Conservation (phyloP, 2,888 invertebrate genomes). For the Podotricha telesiphe region DNA sequence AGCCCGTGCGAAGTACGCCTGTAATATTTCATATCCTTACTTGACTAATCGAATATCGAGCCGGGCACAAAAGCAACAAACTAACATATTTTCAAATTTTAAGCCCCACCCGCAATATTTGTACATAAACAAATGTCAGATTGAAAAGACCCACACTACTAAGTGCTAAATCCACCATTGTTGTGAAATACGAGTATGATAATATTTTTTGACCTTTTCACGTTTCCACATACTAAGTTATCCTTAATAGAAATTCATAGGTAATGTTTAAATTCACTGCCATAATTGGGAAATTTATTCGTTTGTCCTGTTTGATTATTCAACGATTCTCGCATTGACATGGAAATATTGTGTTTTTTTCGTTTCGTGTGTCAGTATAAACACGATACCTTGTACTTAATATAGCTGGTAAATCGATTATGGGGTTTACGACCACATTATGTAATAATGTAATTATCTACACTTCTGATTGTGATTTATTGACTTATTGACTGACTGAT, state of each 20-base stretch:
- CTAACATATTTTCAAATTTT: slow-evolving; percentile 6
- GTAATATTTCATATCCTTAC: slow-evolving; percentile 38
- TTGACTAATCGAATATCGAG: slow-evolving; percentile 23
- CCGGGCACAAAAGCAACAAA: neutral
- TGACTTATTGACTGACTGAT: neutral
- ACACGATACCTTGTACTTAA: neutral
- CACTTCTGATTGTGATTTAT: neutral
- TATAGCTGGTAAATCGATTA: neutral
- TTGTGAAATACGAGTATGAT: slow-evolving; percentile 36
- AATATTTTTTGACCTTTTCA: slow-evolving; percentile 46
- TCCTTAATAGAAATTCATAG: slow-evolving; percentile 40
- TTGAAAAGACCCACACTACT: slow-evolving; percentile 19
- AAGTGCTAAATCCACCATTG: slow-evolving; percentile 29
- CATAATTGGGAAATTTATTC: slow-evolving; percentile 31
- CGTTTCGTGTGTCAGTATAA: slow-evolving; percentile 5
- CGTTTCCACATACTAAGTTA: slow-evolving; percentile 24
- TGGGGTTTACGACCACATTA: neutral
- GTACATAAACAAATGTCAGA: slow-evolving; percentile 20
- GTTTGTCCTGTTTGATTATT: slow-evolving; percentile 32
- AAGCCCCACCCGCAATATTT: neutral
- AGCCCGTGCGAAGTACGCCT: slow-evolving; percentile 6
- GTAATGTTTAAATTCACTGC: slow-evolving; percentile 32
- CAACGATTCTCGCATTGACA: slow-evolving; percentile 25
- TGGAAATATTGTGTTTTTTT: slow-evolving; percentile 17
- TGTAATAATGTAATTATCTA: no score